phyloP scores from a whole-genome alignment of 92 coral and sea anemone genomes.

The Bergia puertoricense region DNA sequence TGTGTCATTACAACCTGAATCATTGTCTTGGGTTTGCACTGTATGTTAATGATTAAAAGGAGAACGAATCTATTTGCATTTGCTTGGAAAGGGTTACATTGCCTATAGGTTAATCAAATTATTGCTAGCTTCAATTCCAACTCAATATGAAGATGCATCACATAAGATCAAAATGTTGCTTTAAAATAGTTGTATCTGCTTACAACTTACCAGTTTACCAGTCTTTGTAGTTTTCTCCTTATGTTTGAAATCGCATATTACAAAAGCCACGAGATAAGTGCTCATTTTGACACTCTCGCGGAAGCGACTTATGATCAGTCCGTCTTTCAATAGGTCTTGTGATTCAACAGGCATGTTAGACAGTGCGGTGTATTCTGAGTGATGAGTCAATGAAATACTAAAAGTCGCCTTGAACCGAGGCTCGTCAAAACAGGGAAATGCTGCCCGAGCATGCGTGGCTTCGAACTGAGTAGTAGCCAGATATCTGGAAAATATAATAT shows the following conservation, averaged over 20 bases:
- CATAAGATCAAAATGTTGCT: too few relatives aligned
- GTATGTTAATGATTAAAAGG: too few relatives aligned
- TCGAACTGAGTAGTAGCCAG: constrained; percentile 75
- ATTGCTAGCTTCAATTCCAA: too few relatives aligned
- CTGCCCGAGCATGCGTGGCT: constrained; percentile 84
- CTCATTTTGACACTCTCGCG: constrained; percentile 74
- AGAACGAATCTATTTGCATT: too few relatives aligned
- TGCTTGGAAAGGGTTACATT: too few relatives aligned
- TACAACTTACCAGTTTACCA: constrained; percentile 61
- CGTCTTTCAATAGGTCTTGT: constrained; percentile 48
- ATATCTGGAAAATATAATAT: background rate
- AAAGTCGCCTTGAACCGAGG: constrained; percentile 89
- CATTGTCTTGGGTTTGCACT: too few relatives aligned
- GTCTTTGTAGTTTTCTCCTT: constrained; percentile 60
- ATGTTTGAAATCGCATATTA: constrained; percentile 81
- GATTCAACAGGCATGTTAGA: constrained; percentile 87
- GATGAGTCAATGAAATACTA: constrained; percentile 66
- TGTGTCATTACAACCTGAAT: too few relatives aligned
- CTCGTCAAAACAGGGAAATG: constrained; percentile 96
- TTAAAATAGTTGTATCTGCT: too few relatives aligned
- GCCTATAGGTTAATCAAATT: too few relatives aligned
- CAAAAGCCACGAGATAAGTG: constrained; percentile 90
- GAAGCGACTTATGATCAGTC: constrained; percentile 59
- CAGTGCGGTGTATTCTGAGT: constrained; percentile 54
- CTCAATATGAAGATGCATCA: too few relatives aligned